phyloP scores from a whole-genome alignment of 2,888 invertebrate species.

The Noctuana brunneofusca region DNA sequence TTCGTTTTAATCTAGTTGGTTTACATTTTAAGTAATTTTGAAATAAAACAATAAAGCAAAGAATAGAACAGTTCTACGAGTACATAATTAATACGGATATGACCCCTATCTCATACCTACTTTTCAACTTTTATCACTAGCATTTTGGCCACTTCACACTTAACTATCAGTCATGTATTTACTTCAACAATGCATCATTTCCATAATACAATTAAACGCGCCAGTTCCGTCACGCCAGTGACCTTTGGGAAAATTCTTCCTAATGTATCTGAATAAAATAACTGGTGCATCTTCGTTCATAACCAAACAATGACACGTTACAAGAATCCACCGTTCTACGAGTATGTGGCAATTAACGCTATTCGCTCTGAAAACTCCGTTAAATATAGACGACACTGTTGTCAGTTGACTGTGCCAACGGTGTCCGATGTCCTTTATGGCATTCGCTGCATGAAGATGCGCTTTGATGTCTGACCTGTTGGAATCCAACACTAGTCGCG shows the following conservation, averaged over 20 bases:
- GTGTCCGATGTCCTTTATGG: constrained; percentile 51
- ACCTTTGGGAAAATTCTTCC: constrained; percentile 31
- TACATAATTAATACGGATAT: neutral
- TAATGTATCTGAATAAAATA: constrained; percentile 25
- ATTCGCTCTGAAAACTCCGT: constrained; percentile 45
- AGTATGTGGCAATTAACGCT: constrained; percentile 36
- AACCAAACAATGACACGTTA: constrained; percentile 30
- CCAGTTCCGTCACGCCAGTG: constrained; percentile 2
- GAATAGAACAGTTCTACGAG: neutral
- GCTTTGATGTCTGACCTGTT: constrained; percentile 43
- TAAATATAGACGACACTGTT: constrained; percentile 40
- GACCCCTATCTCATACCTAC: constrained; percentile 1
- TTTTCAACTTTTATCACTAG: neutral
- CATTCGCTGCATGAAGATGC: constrained; percentile 39
- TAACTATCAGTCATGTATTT: constrained; percentile 12
- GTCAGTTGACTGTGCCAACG: constrained; percentile 42
- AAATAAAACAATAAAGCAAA: neutral
- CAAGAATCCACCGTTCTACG: constrained; percentile 21
- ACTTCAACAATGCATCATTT: constrained; percentile 24
- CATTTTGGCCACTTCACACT: constrained; percentile 2
- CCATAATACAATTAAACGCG: constrained; percentile 14
- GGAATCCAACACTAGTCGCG: constrained; percentile 42
- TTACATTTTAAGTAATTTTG: too few species aligned
- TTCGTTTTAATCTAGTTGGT: too few species aligned
- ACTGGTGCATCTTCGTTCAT: constrained; percentile 29